A percentile compares a stretch with the other conserved stretches of the same genome.
phyloP scores from a whole-genome alignment of 2,113 vertebrate species.

The Gulo gulo region DNA sequence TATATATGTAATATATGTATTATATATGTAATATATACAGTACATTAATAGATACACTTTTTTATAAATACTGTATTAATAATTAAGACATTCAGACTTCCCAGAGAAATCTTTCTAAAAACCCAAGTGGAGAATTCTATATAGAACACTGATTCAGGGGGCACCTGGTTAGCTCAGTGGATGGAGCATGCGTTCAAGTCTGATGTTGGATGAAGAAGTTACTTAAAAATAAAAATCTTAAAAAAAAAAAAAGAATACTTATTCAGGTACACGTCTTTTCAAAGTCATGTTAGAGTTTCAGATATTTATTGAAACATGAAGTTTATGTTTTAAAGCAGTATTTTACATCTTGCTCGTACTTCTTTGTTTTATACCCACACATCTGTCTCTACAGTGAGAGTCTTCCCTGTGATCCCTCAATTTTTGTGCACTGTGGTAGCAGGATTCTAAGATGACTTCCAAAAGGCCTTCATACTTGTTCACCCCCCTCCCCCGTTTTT shows the following conservation, averaged over 20 bases:
- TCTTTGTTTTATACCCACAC: background rate
- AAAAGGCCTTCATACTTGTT: background rate
- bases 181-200: background rate
- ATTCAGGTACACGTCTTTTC: background rate
- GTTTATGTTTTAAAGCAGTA: background rate
- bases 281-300: background rate
- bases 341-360: background rate
- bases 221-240: background rate
- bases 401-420: background rate
- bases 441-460: background rate
- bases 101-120: background rate
- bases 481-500: background rate
- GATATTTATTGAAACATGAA: background rate
- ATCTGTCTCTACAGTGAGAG: background rate
- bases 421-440: background rate
- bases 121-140: background rate
- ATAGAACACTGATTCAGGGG: background rate
- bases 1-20: background rate
- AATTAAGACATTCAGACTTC: background rate
- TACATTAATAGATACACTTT: background rate
- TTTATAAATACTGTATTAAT: background rate
- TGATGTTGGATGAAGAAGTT: background rate
- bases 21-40: background rate
- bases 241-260: background rate
- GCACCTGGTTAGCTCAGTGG: background rate